Evolutionary conservation across 1,140 invertebrate species (phyloP).

Genomic region (Lordiphosa collinella): DNA sequence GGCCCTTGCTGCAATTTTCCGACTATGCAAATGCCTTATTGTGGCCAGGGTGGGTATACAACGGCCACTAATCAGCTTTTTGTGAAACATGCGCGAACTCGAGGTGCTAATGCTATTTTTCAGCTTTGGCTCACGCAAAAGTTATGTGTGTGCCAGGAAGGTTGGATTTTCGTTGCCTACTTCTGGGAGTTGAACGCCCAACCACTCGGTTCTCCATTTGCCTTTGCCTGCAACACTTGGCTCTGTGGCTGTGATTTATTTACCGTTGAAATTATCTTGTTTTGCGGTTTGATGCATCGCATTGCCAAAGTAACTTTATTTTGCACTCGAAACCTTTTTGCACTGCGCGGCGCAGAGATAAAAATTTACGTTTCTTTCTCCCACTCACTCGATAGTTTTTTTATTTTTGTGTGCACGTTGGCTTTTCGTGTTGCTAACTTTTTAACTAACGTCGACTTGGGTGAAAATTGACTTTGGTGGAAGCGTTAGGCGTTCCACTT

Average conservation of each 20-base stretch:
- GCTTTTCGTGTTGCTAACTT: conserved; percentile 59
- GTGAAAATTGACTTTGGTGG: conserved; percentile 68
- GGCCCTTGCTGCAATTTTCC: conserved; percentile 1
- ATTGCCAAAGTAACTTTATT: conserved; percentile 76
- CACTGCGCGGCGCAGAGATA: conserved; percentile 59
- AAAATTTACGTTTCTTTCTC: conserved; percentile 62
- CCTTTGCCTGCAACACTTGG: conserved; percentile 15
- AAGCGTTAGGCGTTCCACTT: conserved; percentile 33
- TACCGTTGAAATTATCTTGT: conserved; percentile 79
- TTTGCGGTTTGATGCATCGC: conserved; percentile 77
- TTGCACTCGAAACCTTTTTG: conserved; percentile 76
- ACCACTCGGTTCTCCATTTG: background rate
- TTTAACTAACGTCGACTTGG: conserved; percentile 72
- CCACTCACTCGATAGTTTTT: conserved; percentile 3
- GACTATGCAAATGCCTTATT: background rate
- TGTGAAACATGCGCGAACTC: conserved; percentile 37
- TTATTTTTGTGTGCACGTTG: conserved; percentile 10
- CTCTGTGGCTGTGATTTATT: conserved; percentile 69
- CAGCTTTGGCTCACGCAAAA: background rate
- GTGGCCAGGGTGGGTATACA: conserved; percentile 17
- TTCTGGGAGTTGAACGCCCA: conserved; percentile 28
- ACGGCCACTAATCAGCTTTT: conserved; percentile 69
- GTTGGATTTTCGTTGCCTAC: conserved; percentile 33
- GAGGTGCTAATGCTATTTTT: conserved; percentile 60
- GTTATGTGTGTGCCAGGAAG: background rate